phyloP scores from a whole-genome alignment of 2,888 invertebrate species.

The Dasypogon diadema region DNA sequence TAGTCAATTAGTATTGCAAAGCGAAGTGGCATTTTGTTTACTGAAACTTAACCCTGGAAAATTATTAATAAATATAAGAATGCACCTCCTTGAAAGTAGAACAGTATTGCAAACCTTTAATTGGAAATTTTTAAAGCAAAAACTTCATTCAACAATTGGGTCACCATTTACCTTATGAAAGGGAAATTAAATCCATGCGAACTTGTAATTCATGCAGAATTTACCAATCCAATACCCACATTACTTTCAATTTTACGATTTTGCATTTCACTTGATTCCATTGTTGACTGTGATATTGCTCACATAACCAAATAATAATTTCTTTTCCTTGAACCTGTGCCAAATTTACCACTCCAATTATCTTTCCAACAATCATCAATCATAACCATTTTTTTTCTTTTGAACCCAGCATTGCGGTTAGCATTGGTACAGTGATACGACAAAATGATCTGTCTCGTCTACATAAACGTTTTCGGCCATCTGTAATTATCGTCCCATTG shows the following conservation, averaged over 20 bases:
- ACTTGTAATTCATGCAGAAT: no score
- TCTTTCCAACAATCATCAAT: background rate
- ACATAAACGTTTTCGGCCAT: background rate
- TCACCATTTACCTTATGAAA: no score
- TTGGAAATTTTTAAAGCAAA: no score
- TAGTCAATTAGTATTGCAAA: no score
- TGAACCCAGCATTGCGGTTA: background rate
- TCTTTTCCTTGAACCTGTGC: background rate
- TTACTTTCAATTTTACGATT: background rate
- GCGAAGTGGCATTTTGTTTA: no score
- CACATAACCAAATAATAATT: background rate
- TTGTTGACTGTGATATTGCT: background rate
- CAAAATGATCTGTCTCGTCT: slow-evolving; percentile 24
- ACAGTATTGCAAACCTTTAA: no score
- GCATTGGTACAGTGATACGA: slow-evolving; percentile 16
- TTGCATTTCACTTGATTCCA: background rate
- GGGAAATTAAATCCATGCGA: no score
- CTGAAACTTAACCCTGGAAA: no score
- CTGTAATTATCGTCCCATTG: slow-evolving; percentile 16
- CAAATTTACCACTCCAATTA: background rate
- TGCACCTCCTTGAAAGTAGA: no score
- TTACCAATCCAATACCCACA: no score
- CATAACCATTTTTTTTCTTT: slow-evolving; percentile 4
- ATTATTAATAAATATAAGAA: no score
- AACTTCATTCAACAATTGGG: no score